These are phyloP conservation scores for Vanacampus margaritifer DNA, from an alignment of 2,113 vertebrate genomes.

Conservation along the genomic window DNA sequence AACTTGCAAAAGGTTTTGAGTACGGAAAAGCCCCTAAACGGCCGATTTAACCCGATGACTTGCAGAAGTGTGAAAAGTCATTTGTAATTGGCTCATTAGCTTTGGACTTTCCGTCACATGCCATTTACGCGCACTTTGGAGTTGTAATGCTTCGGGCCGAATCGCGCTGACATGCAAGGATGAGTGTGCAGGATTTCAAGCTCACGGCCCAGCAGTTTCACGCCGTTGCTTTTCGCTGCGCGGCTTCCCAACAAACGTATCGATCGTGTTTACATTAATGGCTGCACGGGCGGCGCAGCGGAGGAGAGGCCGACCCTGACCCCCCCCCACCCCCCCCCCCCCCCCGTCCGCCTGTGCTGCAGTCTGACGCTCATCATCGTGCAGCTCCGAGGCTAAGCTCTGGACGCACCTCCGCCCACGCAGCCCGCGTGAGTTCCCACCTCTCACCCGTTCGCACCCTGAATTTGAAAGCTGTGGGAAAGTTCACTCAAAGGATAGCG, in stretches of 20 bases:
- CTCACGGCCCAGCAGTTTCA: slow-evolving; percentile 30
- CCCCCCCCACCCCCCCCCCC: no score
- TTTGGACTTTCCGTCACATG: no score
- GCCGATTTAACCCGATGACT: not conserved
- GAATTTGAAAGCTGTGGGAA: slow-evolving; percentile 78
- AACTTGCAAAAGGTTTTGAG: no score
- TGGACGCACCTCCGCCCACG: slow-evolving; percentile 54
- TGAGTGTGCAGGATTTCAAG: slow-evolving; percentile 18
- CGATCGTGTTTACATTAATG: slow-evolving; percentile 72
- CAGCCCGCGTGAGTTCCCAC: slow-evolving; percentile 40
- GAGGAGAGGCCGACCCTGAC: slow-evolving; percentile 49
- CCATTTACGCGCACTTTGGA: not conserved
- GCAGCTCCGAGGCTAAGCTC: slow-evolving; percentile 49
- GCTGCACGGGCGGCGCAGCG: slow-evolving; percentile 40
- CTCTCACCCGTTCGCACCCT: slow-evolving; percentile 60
- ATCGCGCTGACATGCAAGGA: not conserved
- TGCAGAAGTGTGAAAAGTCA: not conserved
- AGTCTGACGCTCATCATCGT: slow-evolving; percentile 29
- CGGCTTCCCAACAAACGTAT: slow-evolving; percentile 65
- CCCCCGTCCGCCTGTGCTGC: slow-evolving; percentile 34
- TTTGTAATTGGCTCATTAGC: no score
- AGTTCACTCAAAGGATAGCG: slow-evolving; percentile 16
- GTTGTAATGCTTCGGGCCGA: not conserved
- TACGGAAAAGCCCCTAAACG: no score
- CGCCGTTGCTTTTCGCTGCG: slow-evolving; percentile 38